Evolutionary conservation across 2,113 vertebrate genomes (phyloP), one percentile per base, ranked within the genome.

Genomic region (Fukomys damarensis): DNA sequence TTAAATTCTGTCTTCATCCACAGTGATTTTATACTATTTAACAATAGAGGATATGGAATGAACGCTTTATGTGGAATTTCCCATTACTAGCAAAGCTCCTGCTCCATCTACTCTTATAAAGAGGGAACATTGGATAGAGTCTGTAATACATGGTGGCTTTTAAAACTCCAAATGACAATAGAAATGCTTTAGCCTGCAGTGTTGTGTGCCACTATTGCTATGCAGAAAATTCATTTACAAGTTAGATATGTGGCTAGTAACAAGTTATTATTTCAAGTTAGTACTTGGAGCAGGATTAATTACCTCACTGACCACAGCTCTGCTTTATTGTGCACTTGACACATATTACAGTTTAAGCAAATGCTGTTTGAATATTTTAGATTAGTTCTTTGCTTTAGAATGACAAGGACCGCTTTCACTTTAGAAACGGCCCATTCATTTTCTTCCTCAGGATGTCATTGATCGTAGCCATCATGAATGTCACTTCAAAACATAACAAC

Each of bases 11-110:
- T n/a, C 49, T 35, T 95, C 94, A 59, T 46, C 32, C 54, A 86
- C 35, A 72, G 30, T 92, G 74, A 83, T 86, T 97, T 86, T 68
- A 94, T 79, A 49, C 49, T 80, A 79, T 61, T 61, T 83, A 95
- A 86, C 46, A 86, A 70, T 89, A 65, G 89, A 43, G 7, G 20
- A 5, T 96, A 61, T 93, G 41, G 46, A 94, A 93, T 89, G 49
- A 74, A 63, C 13, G 81, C 30, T 81, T 96, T 96, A 87, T n/a
- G 17, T 65, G 20, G 17, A 58, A 13, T 28, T 96, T 58, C 11
- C 3, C 81, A 32, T 85, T 93, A 97, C 95, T 92, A 94, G 41
- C 79, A 90, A 96, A 84, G 19, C 43, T 81, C 20, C 41, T 76
- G 14, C 28, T 87, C 80, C 32, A 80, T 95, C 70, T 87, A 35